These are phyloP conservation scores for Siniperca chuatsi DNA, from an alignment of 2,113 vertebrate species.

Conservation along the genomic window DNA sequence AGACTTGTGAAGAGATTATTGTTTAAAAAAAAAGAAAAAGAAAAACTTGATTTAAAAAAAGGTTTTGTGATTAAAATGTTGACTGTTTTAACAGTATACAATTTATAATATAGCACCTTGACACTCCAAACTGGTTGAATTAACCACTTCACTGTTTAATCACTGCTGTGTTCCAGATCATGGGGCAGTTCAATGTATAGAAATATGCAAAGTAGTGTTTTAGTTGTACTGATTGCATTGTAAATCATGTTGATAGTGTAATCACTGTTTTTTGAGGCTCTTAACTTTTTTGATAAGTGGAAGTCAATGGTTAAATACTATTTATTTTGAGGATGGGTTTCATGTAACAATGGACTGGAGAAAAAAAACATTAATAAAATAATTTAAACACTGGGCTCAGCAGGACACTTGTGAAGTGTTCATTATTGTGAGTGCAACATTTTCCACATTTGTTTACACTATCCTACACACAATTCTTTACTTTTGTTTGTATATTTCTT, in stretches of 20 bases:
- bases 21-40: neutral
- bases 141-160: constrained; percentile 61
- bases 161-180: constrained; percentile 55
- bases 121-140: constrained; percentile 48
- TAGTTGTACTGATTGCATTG: constrained; percentile 73
- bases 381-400: constrained; percentile 56
- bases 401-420: constrained; percentile 23
- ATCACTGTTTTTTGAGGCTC: constrained; percentile 68
- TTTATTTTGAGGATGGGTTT: constrained; percentile 79
- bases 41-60: neutral
- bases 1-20: constrained; percentile 37
- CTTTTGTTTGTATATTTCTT: neutral
- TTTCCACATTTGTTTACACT: neutral
- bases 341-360: constrained; percentile 68
- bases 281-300: constrained; percentile 69
- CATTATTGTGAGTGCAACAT: neutral
- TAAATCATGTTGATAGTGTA: constrained; percentile 77
- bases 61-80: constrained; percentile 39
- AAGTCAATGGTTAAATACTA: constrained; percentile 72
- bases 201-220: constrained; percentile 74
- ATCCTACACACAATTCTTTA: neutral
- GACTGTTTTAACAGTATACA: constrained; percentile 48
- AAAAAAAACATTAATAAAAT: constrained; percentile 67
- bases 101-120: constrained; percentile 50
- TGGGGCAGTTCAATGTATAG: constrained; percentile 50